A percentile compares a stretch with the other conserved stretches of the same genome.
These are phyloP conservation scores for Hypotaenidia philippensis DNA, from an alignment of 2,797 vertebrate species.

Conservation along the genomic window DNA sequence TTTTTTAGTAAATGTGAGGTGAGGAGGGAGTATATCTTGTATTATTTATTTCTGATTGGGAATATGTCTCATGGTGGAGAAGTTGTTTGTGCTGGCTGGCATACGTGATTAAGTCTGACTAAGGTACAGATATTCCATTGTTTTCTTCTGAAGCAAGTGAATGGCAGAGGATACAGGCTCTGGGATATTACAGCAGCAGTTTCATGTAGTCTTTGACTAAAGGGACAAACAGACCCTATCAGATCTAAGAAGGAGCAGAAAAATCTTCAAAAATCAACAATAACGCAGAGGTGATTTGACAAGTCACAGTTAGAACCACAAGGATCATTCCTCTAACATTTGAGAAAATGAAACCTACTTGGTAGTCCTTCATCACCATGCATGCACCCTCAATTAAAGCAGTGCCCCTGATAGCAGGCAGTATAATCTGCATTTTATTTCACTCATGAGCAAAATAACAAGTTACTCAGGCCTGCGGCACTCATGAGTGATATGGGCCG, in stretches of 20 bases:
- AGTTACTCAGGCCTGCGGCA: constrained; percentile 88
- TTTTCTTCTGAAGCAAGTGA: not conserved
- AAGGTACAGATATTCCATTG: not conserved
- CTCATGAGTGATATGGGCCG: constrained; percentile 87
- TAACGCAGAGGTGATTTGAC: constrained; percentile 11
- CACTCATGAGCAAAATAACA: constrained; percentile 88
- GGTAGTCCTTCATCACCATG: constrained; percentile 49
- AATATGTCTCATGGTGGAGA: not conserved
- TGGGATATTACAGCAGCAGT: constrained; percentile 1
- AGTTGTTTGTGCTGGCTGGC: not conserved
- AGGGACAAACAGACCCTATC: not conserved
- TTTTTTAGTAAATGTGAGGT: constrained; percentile 47
- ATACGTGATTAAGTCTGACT: not conserved
- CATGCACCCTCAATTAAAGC: constrained; percentile 81
- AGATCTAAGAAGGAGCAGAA: not conserved
- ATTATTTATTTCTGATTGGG: constrained; percentile 29
- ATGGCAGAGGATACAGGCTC: not conserved
- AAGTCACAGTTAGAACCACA: constrained; percentile 41
- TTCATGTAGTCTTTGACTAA: not conserved
- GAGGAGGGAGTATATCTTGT: not conserved
- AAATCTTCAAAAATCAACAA: not conserved
- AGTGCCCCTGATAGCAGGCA: constrained; percentile 83
- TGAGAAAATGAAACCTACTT: constrained; percentile 69
- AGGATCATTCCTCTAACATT: constrained; percentile 46
- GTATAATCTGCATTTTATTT: constrained; percentile 88